Conservation (phyloP, 2,888 invertebrate genomes). For the Athripsodes cinereus region DNA sequence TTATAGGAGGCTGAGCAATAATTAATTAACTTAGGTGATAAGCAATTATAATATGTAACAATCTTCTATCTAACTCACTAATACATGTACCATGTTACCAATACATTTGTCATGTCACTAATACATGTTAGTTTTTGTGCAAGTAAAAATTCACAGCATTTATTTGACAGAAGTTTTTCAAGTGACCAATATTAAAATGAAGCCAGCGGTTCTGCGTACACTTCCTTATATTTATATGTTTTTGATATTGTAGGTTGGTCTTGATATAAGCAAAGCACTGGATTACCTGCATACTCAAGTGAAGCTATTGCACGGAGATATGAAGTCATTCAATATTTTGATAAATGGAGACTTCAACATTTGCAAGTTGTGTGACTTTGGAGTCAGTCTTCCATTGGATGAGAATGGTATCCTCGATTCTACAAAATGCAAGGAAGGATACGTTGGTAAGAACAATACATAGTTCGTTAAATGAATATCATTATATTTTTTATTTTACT, state of each 20-base stretch:
- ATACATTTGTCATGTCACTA: too few species aligned
- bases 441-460: slow-evolving; percentile 55
- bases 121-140: too few species aligned
- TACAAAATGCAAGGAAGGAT: slow-evolving; percentile 38
- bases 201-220: too few species aligned
- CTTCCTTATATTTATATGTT: neutral
- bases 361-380: slow-evolving; percentile 81
- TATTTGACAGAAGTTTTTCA: too few species aligned
- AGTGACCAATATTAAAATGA: too few species aligned
- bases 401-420: slow-evolving; percentile 57
- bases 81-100: too few species aligned
- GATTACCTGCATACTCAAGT: slow-evolving; percentile 71
- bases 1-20: too few species aligned
- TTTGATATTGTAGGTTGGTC: slow-evolving; percentile 48
- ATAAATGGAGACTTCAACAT: slow-evolving; percentile 67
- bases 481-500: too few species aligned
- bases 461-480: neutral
- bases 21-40: too few species aligned
- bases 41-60: too few species aligned
- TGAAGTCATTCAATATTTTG: slow-evolving; percentile 78
- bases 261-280: slow-evolving; percentile 63
- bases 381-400: slow-evolving; percentile 67
- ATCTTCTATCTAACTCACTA: too few species aligned
- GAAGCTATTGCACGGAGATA: slow-evolving; percentile 71
- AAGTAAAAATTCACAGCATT: too few species aligned